Base-by-base conservation (phyloP, 1,140 invertebrate genomes). In the Hycleus phaleratus region DNA sequence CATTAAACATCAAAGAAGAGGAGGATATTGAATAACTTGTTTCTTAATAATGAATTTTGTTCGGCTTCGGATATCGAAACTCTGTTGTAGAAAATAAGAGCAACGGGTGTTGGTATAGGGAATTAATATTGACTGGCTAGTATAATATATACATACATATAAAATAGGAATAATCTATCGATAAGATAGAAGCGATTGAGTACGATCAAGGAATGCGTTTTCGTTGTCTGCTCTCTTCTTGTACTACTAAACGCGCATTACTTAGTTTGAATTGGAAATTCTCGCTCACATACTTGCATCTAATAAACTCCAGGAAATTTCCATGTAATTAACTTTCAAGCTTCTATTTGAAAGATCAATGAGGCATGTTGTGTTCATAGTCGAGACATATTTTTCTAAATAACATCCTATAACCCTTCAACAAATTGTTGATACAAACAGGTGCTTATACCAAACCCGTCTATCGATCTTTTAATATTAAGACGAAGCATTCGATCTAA, bases 241-340 rank as follows among this genome's bases (percentile, higher is more conserved):
- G 42, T 18, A 18, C 18, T 18, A 18, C 18, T 18, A 32, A 49
- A 49, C 53, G 54, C 62, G 64, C 63, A 60, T 61, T 68, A 65
- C 61, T 68, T 68, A 64, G 67, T 70, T 70, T 68, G 68, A 70
- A 71, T 71, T 71, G 70, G 68, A 71, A 71, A 71, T 71, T 71
- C 70, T 62, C 70, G 59, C 66, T 68, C 68, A 71, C 68, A 71
- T 71, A 71, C 70, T 71, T 71, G 68, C 67, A 71, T 70, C 68
- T 71, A 71, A 71, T 71, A 71, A 71, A 71, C 70, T 70, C 58
- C 32, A 32, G 56, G 67, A 70, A 70, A 70, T 69, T 71, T 71
- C 68, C 68, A 71, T 70, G 68, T 70, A 71, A 71, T 71, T 71
- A 71, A 71, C 70, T 70, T 70, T 67, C 32, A 63, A 64, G 68